phyloP scores from a whole-genome alignment of 2,113 vertebrate genomes.

The Phylloscopus trochiloides region DNA sequence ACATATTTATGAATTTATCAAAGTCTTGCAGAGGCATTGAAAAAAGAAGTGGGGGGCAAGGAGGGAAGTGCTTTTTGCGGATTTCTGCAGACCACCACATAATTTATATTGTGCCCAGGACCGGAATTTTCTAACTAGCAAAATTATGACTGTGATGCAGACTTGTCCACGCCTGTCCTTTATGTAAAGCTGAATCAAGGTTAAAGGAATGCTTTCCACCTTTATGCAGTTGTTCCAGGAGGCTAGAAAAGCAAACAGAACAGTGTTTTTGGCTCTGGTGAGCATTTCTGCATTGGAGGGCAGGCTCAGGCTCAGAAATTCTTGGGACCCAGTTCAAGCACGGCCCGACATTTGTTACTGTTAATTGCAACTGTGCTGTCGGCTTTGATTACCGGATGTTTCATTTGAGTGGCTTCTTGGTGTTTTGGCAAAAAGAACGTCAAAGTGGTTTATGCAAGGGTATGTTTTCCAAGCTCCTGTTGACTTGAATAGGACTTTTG shows the following conservation, averaged over 20 bases:
- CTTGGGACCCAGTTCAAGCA: slow-evolving; percentile 54
- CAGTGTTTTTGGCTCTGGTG: slow-evolving; percentile 5
- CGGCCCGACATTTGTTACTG: slow-evolving; percentile 22
- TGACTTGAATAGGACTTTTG: slow-evolving; percentile 47
- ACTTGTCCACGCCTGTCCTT: slow-evolving; percentile 44
- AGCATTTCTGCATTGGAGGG: slow-evolving; percentile 4
- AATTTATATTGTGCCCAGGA: slow-evolving; percentile 10
- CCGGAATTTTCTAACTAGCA: slow-evolving; percentile 24
- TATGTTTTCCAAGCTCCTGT: slow-evolving; percentile 51
- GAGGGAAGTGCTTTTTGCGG: not conserved
- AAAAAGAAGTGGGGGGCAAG: not conserved
- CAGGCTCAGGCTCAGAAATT: slow-evolving; percentile 45
- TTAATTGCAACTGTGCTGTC: slow-evolving; percentile 41
- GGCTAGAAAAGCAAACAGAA: slow-evolving; percentile 18
- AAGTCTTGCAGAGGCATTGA: not conserved
- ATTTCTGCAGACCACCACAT: not conserved
- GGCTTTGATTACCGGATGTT: slow-evolving; percentile 51
- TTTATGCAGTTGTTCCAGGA: not conserved
- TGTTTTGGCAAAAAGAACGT: slow-evolving; percentile 39
- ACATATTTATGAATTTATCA: not conserved
- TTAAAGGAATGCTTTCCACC: slow-evolving; percentile 58
- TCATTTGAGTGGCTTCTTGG: slow-evolving; percentile 33
- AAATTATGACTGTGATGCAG: slow-evolving; percentile 12
- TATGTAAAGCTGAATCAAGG: slow-evolving; percentile 22
- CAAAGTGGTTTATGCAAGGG: not conserved